These are phyloP conservation scores for Gadopsis marmoratus DNA, from an alignment of 2,797 vertebrate genomes.

Conservation along the genomic window DNA sequence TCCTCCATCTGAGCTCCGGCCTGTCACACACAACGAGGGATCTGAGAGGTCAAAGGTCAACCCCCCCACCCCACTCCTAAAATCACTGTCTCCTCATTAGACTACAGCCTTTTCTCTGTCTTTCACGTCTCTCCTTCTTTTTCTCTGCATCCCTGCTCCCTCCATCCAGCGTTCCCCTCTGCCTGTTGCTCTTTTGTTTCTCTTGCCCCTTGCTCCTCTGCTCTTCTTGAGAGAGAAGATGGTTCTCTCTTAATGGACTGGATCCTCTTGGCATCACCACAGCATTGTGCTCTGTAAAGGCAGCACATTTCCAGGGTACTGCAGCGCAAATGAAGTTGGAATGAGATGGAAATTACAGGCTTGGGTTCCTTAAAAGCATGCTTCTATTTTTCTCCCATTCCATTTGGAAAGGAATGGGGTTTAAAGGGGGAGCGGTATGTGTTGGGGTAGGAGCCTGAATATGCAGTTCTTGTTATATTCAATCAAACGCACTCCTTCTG, in stretches of 20 bases:
- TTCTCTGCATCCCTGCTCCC: conserved; percentile 3
- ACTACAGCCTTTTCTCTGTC: conserved; percentile 36
- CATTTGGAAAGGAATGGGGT: conserved; percentile 60
- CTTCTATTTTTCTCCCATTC: conserved; percentile 60
- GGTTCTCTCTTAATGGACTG: conserved; percentile 68
- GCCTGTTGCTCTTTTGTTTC: conserved; percentile 42
- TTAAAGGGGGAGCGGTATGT: conserved; percentile 10
- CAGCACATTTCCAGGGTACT: conserved; percentile 69
- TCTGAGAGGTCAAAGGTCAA: conserved; percentile 75
- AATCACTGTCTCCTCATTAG: conserved; percentile 75
- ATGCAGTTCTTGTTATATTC: conserved; percentile 70
- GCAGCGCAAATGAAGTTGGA: conserved; percentile 79
- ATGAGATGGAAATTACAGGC: conserved; percentile 81
- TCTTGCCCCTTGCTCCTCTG: conserved; percentile 21
- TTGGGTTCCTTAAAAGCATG: conserved; percentile 73
- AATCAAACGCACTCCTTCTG: conserved; percentile 75
- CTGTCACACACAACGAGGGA: conserved; percentile 74
- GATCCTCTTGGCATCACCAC: conserved; percentile 61
- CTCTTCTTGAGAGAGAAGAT: conserved; percentile 36
- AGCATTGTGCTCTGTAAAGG: conserved; percentile 62
- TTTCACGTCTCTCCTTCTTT: conserved; percentile 13
- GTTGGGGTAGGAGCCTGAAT: conserved; percentile 26
- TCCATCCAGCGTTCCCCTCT: conserved; percentile 22
- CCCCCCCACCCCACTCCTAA: conserved; percentile 56
- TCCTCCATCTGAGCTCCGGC: conserved; percentile 72